Evolutionary conservation across 2,113 vertebrate genomes (phyloP), one percentile per base, ranked within the genome.

Genomic region (Lophius piscatorius): DNA sequence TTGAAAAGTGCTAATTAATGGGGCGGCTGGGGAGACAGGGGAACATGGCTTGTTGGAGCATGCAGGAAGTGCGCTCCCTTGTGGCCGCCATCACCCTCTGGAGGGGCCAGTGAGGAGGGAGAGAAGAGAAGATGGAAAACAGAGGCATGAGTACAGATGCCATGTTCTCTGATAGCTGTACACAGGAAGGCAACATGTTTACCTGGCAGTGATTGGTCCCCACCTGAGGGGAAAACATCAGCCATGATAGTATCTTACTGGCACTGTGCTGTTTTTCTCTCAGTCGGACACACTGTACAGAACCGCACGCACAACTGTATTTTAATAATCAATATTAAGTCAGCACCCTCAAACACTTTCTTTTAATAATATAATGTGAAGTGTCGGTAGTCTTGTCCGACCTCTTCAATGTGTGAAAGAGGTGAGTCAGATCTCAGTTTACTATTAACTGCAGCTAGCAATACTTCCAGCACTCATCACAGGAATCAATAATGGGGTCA

Each of bases 101-200:
- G 42, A 20, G 76, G 69, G 65, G 46, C 35, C 33, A 7, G 60
- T 40, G 26, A 56, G 47, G 50, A 57, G 69, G 13, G 46, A 70
- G 63, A 47, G 54, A 38, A 61, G 44, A 57, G 26, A 57, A 59
- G 45, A 59, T 46, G 67, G 66, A 81, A 86, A 86, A 82, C 74
- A 87, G 45, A 71, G 34, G 21, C 63, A 80, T 49, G 72, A 77
- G 57, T 67, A 82, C 76, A 74, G 74, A 85, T 76, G 55, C 34
- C 16, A 24, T 54, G 63, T 70, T 78, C 81, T 44, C 36, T 71
- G 55, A 51, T 75, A 82, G 78, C 54, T 28, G 21, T 29, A 63
- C 23, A 52, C 41, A 46, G 52, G 66, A 74, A 47, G 83, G 69
- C 59, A 88, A 76, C 85, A 88, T 86, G 87, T 90, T 89, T 87